Base-by-base conservation (phyloP, 2,797 vertebrate species). In the Thripadectes ignobilis region DNA sequence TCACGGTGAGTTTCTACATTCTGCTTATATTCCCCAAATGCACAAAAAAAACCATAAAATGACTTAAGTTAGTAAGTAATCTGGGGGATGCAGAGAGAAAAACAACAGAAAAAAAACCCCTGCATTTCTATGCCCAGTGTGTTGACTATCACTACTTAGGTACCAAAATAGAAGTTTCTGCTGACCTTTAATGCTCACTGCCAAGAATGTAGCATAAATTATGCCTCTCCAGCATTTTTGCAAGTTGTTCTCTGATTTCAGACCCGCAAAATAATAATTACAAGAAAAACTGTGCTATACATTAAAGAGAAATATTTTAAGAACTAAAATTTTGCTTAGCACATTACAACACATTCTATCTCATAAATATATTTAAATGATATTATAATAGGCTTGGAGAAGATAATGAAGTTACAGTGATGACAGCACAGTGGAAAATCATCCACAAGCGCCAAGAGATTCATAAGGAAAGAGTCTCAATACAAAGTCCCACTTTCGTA, bases 231-330 rank as follows among this genome's bases (percentile, higher is more conserved):
- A 74, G 88, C 51, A 95, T 76, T 95, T 97, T 89, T 96, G 95
- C 81, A 96, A 88, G 85, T 74, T 84, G 63, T 66, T 72, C 82
- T 92, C 95, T 89, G 80, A 96, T 95, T 95, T 86, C 77, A 95
- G 86, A 91, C 66, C 27, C 46, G 96, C 73, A 93, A 95, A 92
- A 63, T 75, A 45, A 12, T 71, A 96, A 97, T 13, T 96, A 55
- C 83, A 38, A 95, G 66, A 85, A 96, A 95, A 89, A 90, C 32
- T 74, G 55, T 23, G 79, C 16, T 67, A 27, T 81, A 93, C 21
- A 32, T 52, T 69, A 94, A 51, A 97, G 69, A 59, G 95, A 97
- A 97, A 89, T 85, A 95, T 85, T 97, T 94, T 82, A 94, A 90
- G 45, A 96, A 92, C 24, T 85, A 71, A 30, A 92, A 94, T 95